These are phyloP conservation scores for Hemithea aestivaria DNA, from an alignment of 2,888 invertebrate genomes.

Conservation along the genomic window DNA sequence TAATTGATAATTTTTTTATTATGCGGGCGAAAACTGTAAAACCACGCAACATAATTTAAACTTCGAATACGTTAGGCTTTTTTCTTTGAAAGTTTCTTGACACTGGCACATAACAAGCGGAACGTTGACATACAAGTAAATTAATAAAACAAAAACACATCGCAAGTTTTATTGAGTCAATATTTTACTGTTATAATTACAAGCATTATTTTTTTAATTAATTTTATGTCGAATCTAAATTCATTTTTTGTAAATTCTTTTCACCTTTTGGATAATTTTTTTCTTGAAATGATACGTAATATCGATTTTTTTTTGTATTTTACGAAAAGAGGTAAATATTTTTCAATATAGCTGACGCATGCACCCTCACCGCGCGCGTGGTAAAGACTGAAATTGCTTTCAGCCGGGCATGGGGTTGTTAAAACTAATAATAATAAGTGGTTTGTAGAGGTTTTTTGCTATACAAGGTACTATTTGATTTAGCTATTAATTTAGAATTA, in stretches of 20 bases:
- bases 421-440: constrained; percentile 22
- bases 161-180: no score
- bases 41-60: not conserved
- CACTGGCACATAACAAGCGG: no score
- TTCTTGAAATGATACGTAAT: no score
- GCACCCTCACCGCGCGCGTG: constrained; percentile 45
- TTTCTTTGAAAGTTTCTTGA: no score
- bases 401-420: constrained; percentile 33
- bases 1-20: constrained; percentile 29
- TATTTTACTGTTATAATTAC: no score
- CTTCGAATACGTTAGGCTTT: no score
- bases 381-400: constrained; percentile 53
- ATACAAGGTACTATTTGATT: constrained; percentile 25
- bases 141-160: no score
- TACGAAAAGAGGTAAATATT: constrained; percentile 38
- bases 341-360: constrained; percentile 45
- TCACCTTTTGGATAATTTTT: no score
- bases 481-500: constrained; percentile 6
- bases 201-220: no score
- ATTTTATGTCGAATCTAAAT: no score
- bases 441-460: constrained; percentile 29
- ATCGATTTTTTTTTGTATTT: constrained; percentile 7
- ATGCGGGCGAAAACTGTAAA: constrained; percentile 21
- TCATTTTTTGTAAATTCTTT: not conserved
- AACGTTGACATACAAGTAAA: no score